Percentiles rank a stretch among this genome's conserved stretches.
Conservation (phyloP, 2,888 invertebrate species). For the Mellilla xanthometata region DNA sequence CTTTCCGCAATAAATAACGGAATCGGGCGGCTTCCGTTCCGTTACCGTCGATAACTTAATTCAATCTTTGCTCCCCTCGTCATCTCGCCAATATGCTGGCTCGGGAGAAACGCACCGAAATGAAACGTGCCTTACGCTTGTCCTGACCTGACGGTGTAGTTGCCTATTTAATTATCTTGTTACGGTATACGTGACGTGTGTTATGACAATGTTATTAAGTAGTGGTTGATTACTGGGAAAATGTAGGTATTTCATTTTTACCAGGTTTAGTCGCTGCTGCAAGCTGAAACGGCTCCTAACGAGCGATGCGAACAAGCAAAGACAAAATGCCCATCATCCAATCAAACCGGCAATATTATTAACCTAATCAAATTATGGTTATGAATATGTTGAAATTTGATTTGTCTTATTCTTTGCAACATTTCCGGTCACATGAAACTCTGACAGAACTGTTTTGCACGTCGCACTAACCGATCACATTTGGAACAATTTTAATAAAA, state of each 20-base stretch:
- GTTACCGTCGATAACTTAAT: slow-evolving; percentile 71
- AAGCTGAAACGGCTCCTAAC: too few species aligned
- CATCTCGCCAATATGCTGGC: slow-evolving; percentile 59
- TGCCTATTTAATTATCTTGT: slow-evolving; percentile 29
- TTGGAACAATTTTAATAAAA: slow-evolving; percentile 37
- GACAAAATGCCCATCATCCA: too few species aligned
- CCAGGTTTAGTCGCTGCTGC: too few species aligned
- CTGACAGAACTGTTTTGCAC: not conserved
- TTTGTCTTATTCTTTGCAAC: too few species aligned
- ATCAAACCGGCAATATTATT: too few species aligned
- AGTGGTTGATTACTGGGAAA: too few species aligned
- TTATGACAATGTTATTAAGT: not conserved
- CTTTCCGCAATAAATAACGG: slow-evolving; percentile 66
- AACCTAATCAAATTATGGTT: too few species aligned
- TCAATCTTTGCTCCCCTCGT: slow-evolving; percentile 73
- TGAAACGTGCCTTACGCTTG: slow-evolving; percentile 49
- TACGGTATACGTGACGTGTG: slow-evolving; percentile 13
- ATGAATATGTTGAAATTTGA: too few species aligned
- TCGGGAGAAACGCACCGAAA: slow-evolving; percentile 53
- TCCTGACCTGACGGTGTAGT: slow-evolving; percentile 30
- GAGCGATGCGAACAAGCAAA: too few species aligned
- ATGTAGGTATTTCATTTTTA: too few species aligned
- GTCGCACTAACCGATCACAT: slow-evolving; percentile 13
- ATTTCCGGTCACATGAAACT: too few species aligned
- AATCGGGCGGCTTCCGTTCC: slow-evolving; percentile 49